Evolutionary conservation across 2,888 invertebrate species (phyloP), one percentile per base, ranked within the genome.

Genomic region (Lamproptera curius): DNA sequence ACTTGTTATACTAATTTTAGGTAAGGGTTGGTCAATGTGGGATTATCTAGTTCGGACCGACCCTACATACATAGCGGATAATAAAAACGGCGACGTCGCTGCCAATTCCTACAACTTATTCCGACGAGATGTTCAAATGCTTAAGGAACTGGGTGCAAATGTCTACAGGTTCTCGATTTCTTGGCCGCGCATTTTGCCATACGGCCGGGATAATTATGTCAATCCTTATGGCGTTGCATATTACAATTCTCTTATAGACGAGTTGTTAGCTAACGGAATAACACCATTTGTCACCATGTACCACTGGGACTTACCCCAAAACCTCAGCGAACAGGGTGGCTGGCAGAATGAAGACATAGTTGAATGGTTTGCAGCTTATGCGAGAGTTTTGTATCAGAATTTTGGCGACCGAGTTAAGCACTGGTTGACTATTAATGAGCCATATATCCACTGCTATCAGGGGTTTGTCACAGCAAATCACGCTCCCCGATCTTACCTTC

Each of bases 211-310:
- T 3, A 73, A 86, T 36, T 63, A 71, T 3, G 62, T 90, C 8
- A 93, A 91, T 62, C 62, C 61, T n/a, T 47, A 52, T 1, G 93
- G 91, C 10, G 75, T 93, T 6, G 71, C 83, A 20, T 92, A 91
- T 68, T 93, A 93, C 67, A 90, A 90, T 54, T 73, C 82, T 49
- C 60, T 93, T 0, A 90, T 93, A 36, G 70, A 91, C 57, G 89
- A 87, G 57, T 73, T 93, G 15, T 50, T 90, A 2, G 82, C 74
- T 3, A 89, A 88, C 53, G 88, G 82, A 14, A 91, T 93, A 48
- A 68, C 80, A 46, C 92, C 92, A 0, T 73, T 89, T 63, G 76
- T 90, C 0, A 87, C 89, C 0, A 65, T 89, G 54, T 84, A 76
- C 52, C 88, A 89, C 49, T 86, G 84, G 77, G 89, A 89, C 61